A percentile compares a stretch with the other conserved stretches of the same genome.
These are phyloP conservation scores for Arbacia lixula DNA, from an alignment of 53 echinoderm and acorn worm genomes.

Conservation along the genomic window DNA sequence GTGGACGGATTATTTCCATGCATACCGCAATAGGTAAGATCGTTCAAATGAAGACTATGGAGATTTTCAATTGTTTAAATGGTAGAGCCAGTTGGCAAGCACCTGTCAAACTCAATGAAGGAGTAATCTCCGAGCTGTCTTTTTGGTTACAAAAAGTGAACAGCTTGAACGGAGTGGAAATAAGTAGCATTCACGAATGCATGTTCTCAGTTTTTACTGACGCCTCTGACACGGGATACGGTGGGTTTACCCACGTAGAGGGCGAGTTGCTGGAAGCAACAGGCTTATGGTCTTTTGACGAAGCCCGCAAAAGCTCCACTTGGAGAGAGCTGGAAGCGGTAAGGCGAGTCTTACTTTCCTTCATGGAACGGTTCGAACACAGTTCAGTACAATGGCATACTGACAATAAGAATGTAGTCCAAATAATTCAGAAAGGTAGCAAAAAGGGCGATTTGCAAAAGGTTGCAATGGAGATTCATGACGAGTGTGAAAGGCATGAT, in stretches of 20 bases:
- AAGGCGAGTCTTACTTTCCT: not conserved
- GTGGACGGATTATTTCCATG: conserved; percentile 31
- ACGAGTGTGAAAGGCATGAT: not conserved
- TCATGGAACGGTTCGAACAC: conserved; percentile 6
- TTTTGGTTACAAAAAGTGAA: conserved; percentile 29
- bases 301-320: conserved; percentile 28
- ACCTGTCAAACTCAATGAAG: not conserved
- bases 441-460: conserved; percentile 35
- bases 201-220: conserved; percentile 18
- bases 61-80: conserved; percentile 19
- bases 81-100: conserved; percentile 30
- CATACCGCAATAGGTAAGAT: conserved; percentile 6
- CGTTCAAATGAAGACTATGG: conserved; percentile 20
- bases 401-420: conserved; percentile 34
- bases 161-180: conserved; percentile 1
- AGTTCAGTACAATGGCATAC: conserved; percentile 18
- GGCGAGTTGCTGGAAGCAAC: conserved; percentile 5
- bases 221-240: conserved; percentile 40
- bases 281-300: conserved; percentile 24
- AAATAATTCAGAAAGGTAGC: conserved; percentile 51
- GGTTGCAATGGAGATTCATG: conserved; percentile 12
- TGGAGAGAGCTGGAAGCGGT: conserved; percentile 62
- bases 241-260: conserved; percentile 10
- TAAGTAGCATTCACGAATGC: not conserved
- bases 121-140: not conserved